Evolutionary conservation across 37 sponge, comb jelly and placozoan genomes (phyloP).

Genomic region (Hexactinellida sp.): DNA sequence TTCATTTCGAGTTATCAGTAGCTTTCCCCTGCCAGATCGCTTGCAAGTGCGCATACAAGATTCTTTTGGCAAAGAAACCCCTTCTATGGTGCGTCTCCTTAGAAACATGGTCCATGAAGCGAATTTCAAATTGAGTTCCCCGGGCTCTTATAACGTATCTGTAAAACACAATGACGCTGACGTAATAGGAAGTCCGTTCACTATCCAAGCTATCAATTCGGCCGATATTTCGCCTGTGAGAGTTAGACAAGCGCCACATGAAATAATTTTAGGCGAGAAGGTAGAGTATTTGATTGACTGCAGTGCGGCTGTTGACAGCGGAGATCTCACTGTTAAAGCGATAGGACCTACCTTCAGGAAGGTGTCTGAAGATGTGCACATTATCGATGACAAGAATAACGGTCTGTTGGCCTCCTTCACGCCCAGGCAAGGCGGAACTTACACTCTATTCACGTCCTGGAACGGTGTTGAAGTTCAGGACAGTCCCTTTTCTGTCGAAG

Average conservation of each 20-base stretch:
- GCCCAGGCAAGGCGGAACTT: not conserved
- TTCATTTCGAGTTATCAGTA: not conserved
- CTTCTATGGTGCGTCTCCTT: not conserved
- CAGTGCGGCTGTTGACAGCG: not conserved
- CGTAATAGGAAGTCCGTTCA: slow-evolving; percentile 3
- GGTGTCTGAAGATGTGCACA: not conserved
- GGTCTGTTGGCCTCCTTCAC: not conserved
- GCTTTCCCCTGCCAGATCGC: not conserved
- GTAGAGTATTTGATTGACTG: not conserved
- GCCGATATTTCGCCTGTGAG: not conserved
- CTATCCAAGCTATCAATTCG: not conserved
- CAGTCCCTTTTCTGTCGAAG: slow-evolving; percentile 7
- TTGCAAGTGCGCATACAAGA: slow-evolving; percentile 1
- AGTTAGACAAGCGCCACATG: not conserved
- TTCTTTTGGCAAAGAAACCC: slow-evolving; percentile 12
- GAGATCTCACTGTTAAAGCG: not conserved
- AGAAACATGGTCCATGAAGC: not conserved
- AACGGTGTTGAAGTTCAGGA: not conserved
- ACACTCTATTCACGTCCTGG: not conserved
- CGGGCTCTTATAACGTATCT: not conserved
- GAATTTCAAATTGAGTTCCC: not conserved
- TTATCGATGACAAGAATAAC: not conserved
- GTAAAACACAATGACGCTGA: slow-evolving; percentile 1
- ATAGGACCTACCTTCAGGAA: not conserved
- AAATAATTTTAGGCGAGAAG: not conserved